These are phyloP conservation scores for Eulithis testata DNA, from an alignment of 2,888 invertebrate species.

Conservation along the genomic window DNA sequence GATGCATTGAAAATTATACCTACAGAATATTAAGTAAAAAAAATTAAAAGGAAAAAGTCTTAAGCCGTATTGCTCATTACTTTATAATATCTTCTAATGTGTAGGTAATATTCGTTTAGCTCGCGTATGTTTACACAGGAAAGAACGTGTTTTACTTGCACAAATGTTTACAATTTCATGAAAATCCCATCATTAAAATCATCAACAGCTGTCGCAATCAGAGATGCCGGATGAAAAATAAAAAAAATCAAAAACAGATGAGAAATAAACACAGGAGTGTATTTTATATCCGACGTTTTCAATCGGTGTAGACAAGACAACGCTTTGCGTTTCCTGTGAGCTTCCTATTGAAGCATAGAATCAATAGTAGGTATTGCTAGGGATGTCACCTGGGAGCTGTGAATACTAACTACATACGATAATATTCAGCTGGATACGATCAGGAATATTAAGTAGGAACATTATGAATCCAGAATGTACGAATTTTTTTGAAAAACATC, in stretches of 20 bases:
- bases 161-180: slow-evolving; percentile 17
- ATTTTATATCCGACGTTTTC: slow-evolving; percentile 49
- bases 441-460: too few species aligned
- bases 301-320: slow-evolving; percentile 48
- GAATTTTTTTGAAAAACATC: too few species aligned
- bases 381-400: not conserved
- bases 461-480: too few species aligned
- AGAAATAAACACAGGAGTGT: slow-evolving; percentile 27
- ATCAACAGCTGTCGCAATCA: slow-evolving; percentile 36
- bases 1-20: too few species aligned
- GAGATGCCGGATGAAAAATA: slow-evolving; percentile 34
- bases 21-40: too few species aligned
- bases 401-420: too few species aligned
- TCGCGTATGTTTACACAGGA: too few species aligned
- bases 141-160: not conserved
- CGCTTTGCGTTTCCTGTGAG: slow-evolving; percentile 54
- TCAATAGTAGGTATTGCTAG: slow-evolving; percentile 46
- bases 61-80: too few species aligned
- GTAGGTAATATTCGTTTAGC: too few species aligned
- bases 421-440: too few species aligned
- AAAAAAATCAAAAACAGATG: slow-evolving; percentile 33
- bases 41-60: too few species aligned
- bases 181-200: slow-evolving; percentile 25
- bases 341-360: slow-evolving; percentile 67
- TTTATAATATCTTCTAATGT: too few species aligned